These are phyloP conservation scores for Peromyscus attwateri DNA, from an alignment of 2,797 vertebrate species.

Conservation along the genomic window DNA sequence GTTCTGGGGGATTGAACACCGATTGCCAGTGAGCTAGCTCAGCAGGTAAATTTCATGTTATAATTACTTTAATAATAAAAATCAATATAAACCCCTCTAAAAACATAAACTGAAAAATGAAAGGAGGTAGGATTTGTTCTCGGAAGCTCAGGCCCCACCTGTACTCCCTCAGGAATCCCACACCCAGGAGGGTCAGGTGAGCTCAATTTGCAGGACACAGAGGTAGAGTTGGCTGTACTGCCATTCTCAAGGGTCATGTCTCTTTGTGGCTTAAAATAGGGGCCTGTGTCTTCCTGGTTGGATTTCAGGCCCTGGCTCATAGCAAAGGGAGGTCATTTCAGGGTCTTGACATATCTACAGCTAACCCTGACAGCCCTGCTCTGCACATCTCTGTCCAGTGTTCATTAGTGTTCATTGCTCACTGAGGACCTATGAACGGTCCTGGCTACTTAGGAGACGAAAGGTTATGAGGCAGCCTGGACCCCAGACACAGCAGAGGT, in stretches of 20 bases:
- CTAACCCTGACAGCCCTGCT: not conserved
- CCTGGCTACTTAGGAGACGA: not conserved
- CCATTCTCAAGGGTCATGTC: not conserved
- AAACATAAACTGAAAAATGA: not conserved
- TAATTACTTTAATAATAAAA: not conserved
- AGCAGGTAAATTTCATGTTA: not conserved
- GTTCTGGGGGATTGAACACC: not conserved
- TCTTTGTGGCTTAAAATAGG: conserved; percentile 58
- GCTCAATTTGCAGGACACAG: not conserved
- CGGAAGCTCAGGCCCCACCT: not conserved
- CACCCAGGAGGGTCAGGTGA: not conserved
- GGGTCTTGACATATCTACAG: not conserved
- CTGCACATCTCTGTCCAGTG: accelerated
- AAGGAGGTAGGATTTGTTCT: not conserved
- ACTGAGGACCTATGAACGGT: not conserved
- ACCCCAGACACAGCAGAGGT: not conserved
- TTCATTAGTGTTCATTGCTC: not conserved
- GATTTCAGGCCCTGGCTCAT: not conserved
- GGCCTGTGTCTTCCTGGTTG: not conserved
- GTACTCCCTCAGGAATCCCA: not conserved
- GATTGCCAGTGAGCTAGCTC: not conserved
- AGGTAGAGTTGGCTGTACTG: not conserved
- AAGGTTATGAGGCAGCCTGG: not conserved
- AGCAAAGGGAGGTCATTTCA: not conserved
- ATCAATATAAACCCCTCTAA: not conserved